These are phyloP conservation scores for Zonitis immaculata DNA, from an alignment of 2,888 invertebrate species.

Conservation along the genomic window DNA sequence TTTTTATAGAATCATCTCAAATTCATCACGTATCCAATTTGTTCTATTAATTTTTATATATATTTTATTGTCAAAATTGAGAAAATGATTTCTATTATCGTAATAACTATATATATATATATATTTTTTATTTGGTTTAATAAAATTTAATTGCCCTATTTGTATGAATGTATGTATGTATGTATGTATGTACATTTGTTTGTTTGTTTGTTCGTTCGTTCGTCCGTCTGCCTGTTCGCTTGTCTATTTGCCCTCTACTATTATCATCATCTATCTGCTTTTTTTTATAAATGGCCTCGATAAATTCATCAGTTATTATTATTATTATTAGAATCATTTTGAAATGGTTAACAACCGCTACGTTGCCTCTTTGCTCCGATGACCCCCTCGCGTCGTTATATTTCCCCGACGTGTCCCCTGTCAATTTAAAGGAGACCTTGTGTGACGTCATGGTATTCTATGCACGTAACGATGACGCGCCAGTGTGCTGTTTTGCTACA, in stretches of 20 bases:
- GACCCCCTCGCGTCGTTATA: not conserved
- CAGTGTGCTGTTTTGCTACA: slow-evolving; percentile 17
- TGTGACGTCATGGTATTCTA: slow-evolving; percentile 29
- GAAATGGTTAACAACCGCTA: slow-evolving; percentile 13
- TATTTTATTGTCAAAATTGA: too few species aligned
- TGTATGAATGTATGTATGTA: too few species aligned
- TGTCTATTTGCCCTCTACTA: not conserved
- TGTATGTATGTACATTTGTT: too few species aligned
- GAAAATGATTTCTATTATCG: too few species aligned
- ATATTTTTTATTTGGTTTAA: too few species aligned
- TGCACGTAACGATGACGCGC: slow-evolving; percentile 31
- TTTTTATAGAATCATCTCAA: not conserved
- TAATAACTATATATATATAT: too few species aligned
- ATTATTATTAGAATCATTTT: too few species aligned
- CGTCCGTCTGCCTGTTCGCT: not conserved
- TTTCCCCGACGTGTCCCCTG: slow-evolving; percentile 6
- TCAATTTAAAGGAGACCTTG: slow-evolving; percentile 25
- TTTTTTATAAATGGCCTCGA: slow-evolving; percentile 4
- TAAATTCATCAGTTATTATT: slow-evolving; percentile 8
- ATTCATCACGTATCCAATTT: too few species aligned
- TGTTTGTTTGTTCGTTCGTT: too few species aligned
- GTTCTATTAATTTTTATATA: too few species aligned
- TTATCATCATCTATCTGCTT: not conserved
- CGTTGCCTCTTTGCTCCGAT: slow-evolving; percentile 2
- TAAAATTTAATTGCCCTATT: slow-evolving; percentile 6